phyloP scores from a whole-genome alignment of 2,888 invertebrate species.

The Encarsia formosa region DNA sequence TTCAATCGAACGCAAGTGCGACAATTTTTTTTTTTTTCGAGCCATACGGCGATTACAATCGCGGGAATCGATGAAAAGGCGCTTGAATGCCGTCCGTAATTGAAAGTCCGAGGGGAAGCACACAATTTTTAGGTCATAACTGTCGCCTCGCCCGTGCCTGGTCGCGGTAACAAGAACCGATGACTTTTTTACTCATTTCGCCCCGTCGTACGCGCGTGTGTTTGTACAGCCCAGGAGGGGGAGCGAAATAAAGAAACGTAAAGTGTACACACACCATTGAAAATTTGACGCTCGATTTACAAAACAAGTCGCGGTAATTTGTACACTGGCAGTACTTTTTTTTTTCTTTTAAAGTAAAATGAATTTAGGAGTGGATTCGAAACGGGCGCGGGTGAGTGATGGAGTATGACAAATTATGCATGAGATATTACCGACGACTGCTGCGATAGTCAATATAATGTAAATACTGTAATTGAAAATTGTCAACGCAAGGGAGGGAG shows the following conservation, averaged over 20 bases:
- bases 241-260: constrained; percentile 1
- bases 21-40: constrained; percentile 1
- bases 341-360: too few species aligned
- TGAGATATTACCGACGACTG: too few species aligned
- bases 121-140: constrained; percentile 28
- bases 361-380: too few species aligned
- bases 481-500: too few species aligned
- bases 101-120: constrained; percentile 23
- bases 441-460: too few species aligned
- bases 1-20: too few species aligned
- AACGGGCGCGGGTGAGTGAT: too few species aligned
- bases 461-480: too few species aligned
- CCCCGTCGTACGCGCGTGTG: constrained; percentile 2
- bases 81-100: constrained; percentile 15
- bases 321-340: too few species aligned
- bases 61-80: background rate
- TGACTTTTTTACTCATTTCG: constrained; percentile 3
- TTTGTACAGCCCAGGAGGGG: background rate
- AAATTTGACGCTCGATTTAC: too few species aligned
- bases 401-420: too few species aligned
- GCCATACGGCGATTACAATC: constrained; percentile 6
- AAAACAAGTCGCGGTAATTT: too few species aligned
- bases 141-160: constrained; percentile 9
- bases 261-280: background rate
- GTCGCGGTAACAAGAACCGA: background rate